phyloP scores from a whole-genome alignment of 2,888 invertebrate species.

The Lomographa bimaculata region DNA sequence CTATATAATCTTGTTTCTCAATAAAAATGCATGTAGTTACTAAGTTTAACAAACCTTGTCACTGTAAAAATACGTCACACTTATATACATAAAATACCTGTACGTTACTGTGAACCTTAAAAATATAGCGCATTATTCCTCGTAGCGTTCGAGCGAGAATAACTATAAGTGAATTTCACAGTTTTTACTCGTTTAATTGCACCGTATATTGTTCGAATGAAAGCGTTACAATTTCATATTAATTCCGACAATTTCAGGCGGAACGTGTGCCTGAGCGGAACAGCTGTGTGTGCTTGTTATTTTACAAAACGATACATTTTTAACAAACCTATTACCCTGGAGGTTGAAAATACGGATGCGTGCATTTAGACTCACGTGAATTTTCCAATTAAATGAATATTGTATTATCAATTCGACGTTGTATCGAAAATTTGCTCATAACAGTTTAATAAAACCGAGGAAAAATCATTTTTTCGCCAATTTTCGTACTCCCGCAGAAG shows the following conservation, averaged over 20 bases:
- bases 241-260: conserved; percentile 42
- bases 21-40: too few relatives aligned
- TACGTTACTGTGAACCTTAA: too few relatives aligned
- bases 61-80: too few relatives aligned
- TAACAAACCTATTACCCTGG: conserved; percentile 41
- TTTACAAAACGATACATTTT: conserved; percentile 50
- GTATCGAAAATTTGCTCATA: conserved; percentile 2
- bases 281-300: conserved; percentile 48
- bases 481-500: too few relatives aligned
- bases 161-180: conserved; percentile 12
- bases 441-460: too few relatives aligned
- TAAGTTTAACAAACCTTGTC: too few relatives aligned
- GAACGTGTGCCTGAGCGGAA: conserved; percentile 41
- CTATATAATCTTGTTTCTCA: too few relatives aligned
- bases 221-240: conserved; percentile 45
- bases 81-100: too few relatives aligned
- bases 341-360: conserved; percentile 22
- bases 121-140: too few relatives aligned
- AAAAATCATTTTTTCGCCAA: too few relatives aligned
- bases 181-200: conserved; percentile 24
- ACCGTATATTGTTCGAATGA: conserved; percentile 46
- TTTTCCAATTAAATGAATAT: conserved; percentile 26
- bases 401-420: conserved; percentile 8
- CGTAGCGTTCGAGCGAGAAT: conserved; percentile 30
- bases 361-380: conserved; percentile 40